A percentile compares a stretch with the other conserved stretches of the same genome.
Evolutionary conservation across 2,113 vertebrate species (phyloP).

Genomic region (Chunga burmeisteri): DNA sequence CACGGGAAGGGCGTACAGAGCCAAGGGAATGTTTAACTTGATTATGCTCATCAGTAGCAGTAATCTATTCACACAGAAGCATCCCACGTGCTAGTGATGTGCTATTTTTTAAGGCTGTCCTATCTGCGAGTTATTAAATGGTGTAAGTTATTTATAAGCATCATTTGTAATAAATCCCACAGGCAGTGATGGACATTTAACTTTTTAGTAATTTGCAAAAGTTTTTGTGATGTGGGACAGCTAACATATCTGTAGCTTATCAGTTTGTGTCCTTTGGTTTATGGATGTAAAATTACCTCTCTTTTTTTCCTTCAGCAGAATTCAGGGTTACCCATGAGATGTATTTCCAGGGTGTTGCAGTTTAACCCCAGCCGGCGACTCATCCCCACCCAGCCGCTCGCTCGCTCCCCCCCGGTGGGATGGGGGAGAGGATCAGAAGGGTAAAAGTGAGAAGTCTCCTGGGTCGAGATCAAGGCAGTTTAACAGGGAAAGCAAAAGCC

Average conservation of each 20-base stretch:
- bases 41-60: constrained; percentile 24
- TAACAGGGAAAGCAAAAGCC: too few species aligned
- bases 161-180: background rate
- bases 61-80: constrained; percentile 17
- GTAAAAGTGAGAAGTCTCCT: too few species aligned
- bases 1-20: background rate
- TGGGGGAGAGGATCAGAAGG: too few species aligned
- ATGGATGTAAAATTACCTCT: background rate
- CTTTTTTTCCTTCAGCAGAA: background rate
- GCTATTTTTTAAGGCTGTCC: background rate
- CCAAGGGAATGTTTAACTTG: constrained; percentile 52
- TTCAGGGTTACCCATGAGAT: background rate
- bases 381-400: too few species aligned
- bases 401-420: too few species aligned
- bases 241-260: background rate
- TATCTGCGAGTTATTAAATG: background rate
- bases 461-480: too few species aligned
- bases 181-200: background rate
- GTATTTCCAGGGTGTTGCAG: background rate
- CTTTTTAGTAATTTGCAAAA: background rate
- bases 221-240: background rate
- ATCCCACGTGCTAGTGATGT: background rate
- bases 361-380: too few species aligned
- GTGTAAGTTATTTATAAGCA: background rate
- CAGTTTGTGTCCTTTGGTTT: background rate